These are phyloP conservation scores for Marmota monax DNA, from an alignment of 2,113 vertebrate species.

Conservation along the genomic window DNA sequence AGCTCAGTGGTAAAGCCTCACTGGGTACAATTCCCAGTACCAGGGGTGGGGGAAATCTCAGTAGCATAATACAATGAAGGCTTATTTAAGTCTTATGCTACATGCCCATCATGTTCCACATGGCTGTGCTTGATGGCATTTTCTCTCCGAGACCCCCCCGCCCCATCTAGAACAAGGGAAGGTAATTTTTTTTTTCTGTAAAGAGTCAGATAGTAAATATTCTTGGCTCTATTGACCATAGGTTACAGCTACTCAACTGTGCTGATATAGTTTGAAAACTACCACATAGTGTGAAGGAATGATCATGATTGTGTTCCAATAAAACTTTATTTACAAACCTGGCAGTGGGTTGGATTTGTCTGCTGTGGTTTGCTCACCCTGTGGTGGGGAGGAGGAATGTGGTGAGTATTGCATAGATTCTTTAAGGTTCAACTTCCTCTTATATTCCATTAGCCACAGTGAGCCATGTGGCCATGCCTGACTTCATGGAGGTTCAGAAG, in stretches of 20 bases:
- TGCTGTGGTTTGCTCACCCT: background rate
- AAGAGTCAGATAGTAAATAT: background rate
- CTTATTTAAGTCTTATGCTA: background rate
- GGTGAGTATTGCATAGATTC: rapidly evolving
- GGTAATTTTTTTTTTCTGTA: background rate
- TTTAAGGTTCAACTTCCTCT: constrained; percentile 36
- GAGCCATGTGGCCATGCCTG: background rate
- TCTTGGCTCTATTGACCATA: background rate
- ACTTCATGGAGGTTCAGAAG: background rate
- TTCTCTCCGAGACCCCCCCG: background rate
- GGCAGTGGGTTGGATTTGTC: background rate
- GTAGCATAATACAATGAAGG: background rate
- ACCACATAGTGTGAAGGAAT: background rate
- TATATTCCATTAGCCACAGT: background rate
- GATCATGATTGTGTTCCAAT: background rate
- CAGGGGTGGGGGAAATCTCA: background rate
- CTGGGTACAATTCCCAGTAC: background rate
- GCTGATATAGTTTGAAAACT: background rate
- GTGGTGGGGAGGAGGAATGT: background rate
- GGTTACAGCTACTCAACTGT: background rate
- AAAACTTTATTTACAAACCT: constrained; percentile 67
- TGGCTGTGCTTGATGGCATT: background rate
- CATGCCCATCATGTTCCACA: background rate
- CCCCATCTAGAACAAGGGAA: background rate
- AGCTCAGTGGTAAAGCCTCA: background rate